Evolutionary conservation across 2,113 vertebrate genomes (phyloP), one percentile per base, ranked within the genome.

Genomic region (Entomyzon cyanotis): DNA sequence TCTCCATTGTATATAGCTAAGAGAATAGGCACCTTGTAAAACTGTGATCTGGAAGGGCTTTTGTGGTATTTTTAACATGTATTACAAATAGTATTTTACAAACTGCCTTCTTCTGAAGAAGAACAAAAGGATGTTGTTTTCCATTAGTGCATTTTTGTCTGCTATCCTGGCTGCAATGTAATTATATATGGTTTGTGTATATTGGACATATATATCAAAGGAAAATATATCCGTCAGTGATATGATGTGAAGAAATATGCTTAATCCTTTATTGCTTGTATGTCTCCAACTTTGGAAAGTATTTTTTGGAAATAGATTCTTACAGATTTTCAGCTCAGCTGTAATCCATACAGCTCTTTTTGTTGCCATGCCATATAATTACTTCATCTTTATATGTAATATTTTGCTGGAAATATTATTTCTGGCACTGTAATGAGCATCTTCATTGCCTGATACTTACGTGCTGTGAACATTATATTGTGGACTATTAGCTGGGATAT

Each of bases 351-450:
- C 63, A 79, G 68, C 42, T 80, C 88, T 91, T 91, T 78, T 79
- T 91, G 84, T 93, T 95, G 68, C 80, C 67, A 39, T 97, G 83
- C 88, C 80, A 91, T 94, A 52, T 95, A 95, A 92, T 97, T 96
- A 94, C 87, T 95, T 96, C 90, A 96, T 95, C 84, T 84, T 92
- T 91, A 59, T 63, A 81, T 87, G 33, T 65, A 94, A 94, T 85
- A 55, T 95, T 96, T 94, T 85, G 52, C 90, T 93, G 84, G 86
- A 89, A 93, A 93, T 94, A 93, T 83, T 95, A 78, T 95, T 97
- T 89, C 95, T 97, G 92, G 89, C 92, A 55, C 84, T 64, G 60
- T 94, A 95, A 93, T 70, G 78, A 96, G 44, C 75, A 81, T 96
- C 93, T 94, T 95, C 76, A n/a, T 73, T 94, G 96, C 87, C 82